Evolutionary conservation across 2,797 vertebrate genomes (phyloP).

Genomic region (Fistularia commersonii): DNA sequence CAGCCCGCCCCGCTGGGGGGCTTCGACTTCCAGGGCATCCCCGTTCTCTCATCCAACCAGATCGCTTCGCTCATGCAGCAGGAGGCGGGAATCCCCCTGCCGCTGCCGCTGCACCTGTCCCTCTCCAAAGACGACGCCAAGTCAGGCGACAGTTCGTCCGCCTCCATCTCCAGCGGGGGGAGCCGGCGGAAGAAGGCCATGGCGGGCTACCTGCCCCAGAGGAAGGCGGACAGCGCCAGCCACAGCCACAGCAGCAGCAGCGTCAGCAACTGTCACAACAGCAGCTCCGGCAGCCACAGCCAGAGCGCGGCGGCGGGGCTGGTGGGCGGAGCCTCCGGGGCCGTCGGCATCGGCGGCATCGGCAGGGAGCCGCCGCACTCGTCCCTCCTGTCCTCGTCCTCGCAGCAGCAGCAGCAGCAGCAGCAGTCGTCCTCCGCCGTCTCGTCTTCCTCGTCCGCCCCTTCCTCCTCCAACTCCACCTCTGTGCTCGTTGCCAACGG

Average conservation of each 20-base stretch:
- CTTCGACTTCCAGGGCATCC: conserved; percentile 83
- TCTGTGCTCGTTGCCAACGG: conserved; percentile 76
- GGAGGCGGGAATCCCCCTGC: conserved; percentile 76
- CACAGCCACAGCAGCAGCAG: conserved; percentile 51
- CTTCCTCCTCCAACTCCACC: conserved; percentile 71
- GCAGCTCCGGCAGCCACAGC: conserved; percentile 70
- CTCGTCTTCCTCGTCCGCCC: conserved; percentile 74
- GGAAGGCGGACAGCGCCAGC: conserved; percentile 68
- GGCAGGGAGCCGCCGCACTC: conserved; percentile 69
- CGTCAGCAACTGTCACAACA: conserved; percentile 67
- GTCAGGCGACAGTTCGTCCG: conserved; percentile 51
- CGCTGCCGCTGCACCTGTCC: conserved; percentile 80
- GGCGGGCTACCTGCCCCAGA: conserved; percentile 81
- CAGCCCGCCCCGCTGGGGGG: conserved; percentile 75
- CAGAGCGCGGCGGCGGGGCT: conserved; percentile 73
- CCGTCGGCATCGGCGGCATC: conserved; percentile 68
- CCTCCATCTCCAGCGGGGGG: conserved; percentile 60
- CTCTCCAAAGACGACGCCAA: conserved; percentile 76
- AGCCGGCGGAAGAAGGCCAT: conserved; percentile 80
- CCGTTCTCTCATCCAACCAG: conserved; percentile 81
- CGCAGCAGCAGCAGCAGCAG: conserved; percentile 70
- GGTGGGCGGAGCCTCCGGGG: conserved; percentile 69
- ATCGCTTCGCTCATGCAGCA: conserved; percentile 81
- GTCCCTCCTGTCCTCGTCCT: conserved; percentile 71
- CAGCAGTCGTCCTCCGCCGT: conserved; percentile 70